phyloP scores from a whole-genome alignment of 2,888 invertebrate species.

The Rotaria macrura region DNA sequence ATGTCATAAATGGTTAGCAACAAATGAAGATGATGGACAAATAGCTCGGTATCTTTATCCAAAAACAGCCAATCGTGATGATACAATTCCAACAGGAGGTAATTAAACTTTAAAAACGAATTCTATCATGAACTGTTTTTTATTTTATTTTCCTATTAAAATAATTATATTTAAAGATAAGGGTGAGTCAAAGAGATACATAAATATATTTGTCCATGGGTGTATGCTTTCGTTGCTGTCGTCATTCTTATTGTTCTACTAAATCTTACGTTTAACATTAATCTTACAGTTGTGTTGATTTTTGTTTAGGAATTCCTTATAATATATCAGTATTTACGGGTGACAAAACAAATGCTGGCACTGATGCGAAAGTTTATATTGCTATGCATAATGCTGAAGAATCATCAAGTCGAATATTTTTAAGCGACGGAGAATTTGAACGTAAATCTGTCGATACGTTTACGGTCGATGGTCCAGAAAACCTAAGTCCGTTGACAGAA shows the following conservation, averaged over 20 bases:
- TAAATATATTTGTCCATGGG: no score
- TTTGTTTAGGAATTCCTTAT: slow-evolving; percentile 44
- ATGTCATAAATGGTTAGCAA: slow-evolving; percentile 46
- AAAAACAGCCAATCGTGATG: neutral
- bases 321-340: slow-evolving; percentile 45
- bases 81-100: neutral
- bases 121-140: neutral
- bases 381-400: slow-evolving; percentile 39
- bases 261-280: no score
- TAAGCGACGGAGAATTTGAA: slow-evolving; percentile 45
- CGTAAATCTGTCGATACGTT: slow-evolving; percentile 44
- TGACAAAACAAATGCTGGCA: slow-evolving; percentile 44
- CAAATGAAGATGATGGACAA: slow-evolving; percentile 47
- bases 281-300: no score
- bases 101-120: neutral
- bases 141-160: neutral
- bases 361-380: slow-evolving; percentile 45
- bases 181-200: neutral
- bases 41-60: slow-evolving; percentile 43
- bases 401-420: slow-evolving; percentile 45
- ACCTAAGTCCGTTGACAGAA: slow-evolving; percentile 44
- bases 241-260: no score
- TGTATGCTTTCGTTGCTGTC: no score
- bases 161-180: neutral
- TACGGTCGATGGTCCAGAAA: slow-evolving; percentile 42